Conservation (phyloP, 2,797 vertebrate species). For the Chloroceryle inda region DNA sequence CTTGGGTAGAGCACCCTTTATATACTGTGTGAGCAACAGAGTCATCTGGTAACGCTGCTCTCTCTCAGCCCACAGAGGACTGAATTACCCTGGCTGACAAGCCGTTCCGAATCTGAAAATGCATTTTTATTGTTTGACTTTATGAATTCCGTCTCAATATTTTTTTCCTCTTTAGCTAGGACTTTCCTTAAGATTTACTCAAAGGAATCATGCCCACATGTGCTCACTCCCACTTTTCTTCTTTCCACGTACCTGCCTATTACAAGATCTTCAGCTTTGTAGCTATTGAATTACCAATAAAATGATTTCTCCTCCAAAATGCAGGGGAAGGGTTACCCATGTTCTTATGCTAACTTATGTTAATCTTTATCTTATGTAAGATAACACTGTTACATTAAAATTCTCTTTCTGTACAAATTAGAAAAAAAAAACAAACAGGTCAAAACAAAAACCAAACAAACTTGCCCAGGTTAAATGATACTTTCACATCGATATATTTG, state of each 20-base stretch:
- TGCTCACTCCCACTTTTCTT: neutral
- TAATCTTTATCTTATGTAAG: neutral
- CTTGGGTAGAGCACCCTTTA: conserved; percentile 9
- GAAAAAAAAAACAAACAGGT: neutral
- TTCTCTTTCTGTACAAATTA: neutral
- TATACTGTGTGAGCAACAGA: neutral
- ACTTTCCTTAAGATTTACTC: neutral
- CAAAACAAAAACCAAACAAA: neutral
- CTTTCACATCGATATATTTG: neutral
- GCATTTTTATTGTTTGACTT: neutral
- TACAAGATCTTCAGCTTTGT: neutral
- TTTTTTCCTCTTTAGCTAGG: neutral
- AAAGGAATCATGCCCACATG: neutral
- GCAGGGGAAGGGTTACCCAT: neutral
- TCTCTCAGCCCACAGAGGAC: neutral
- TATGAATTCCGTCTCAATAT: neutral
- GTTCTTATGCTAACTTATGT: neutral
- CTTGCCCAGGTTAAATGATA: neutral
- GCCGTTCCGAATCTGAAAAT: neutral
- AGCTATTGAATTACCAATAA: neutral
- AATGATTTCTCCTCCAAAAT: neutral
- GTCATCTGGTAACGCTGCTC: neutral
- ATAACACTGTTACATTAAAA: neutral
- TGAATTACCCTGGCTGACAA: neutral
- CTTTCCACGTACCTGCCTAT: neutral